A percentile compares a stretch with the other conserved stretches of the same genome.
These are phyloP conservation scores for Holocentrus rufus DNA, from an alignment of 2,797 vertebrate genomes.

Conservation along the genomic window DNA sequence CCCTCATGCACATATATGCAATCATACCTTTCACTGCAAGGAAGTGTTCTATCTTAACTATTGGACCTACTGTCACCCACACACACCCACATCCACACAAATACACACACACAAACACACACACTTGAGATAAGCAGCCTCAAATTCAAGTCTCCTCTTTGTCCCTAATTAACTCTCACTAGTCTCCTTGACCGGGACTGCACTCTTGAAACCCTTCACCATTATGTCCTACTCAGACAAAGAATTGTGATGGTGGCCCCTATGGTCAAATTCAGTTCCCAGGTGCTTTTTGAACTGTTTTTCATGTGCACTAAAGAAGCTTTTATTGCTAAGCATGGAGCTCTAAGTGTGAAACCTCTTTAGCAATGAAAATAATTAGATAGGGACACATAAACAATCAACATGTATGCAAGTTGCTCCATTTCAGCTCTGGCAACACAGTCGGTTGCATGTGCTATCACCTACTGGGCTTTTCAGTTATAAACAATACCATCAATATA, in stretches of 20 bases:
- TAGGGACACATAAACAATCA: background rate
- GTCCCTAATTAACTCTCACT: conserved; percentile 63
- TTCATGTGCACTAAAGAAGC: conserved; percentile 6
- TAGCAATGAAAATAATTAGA: conserved; percentile 34
- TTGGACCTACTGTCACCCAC: conserved; percentile 32
- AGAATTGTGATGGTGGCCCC: conserved; percentile 17
- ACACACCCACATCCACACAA: conserved; percentile 31
- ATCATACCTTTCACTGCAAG: background rate
- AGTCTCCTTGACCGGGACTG: conserved; percentile 58
- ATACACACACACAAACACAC: conserved; percentile 30
- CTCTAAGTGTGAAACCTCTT: conserved; percentile 20
- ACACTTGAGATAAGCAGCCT: conserved; percentile 51
- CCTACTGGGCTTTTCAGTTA: conserved; percentile 36
- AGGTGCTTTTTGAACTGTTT: conserved; percentile 4
- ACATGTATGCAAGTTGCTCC: conserved; percentile 6
- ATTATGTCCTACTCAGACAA: conserved; percentile 7
- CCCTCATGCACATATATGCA: conserved; percentile 5
- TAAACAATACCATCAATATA: conserved; percentile 54
- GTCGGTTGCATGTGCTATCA: conserved; percentile 24
- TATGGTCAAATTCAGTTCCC: conserved; percentile 7
- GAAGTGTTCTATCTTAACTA: conserved; percentile 52
- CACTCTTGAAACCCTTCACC: conserved; percentile 49
- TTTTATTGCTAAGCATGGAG: conserved; percentile 25
- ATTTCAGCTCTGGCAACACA: conserved; percentile 34
- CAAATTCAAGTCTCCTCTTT: conserved; percentile 58